Base-by-base conservation (phyloP, 2,797 vertebrate species). In the Okamejei kenojei region DNA sequence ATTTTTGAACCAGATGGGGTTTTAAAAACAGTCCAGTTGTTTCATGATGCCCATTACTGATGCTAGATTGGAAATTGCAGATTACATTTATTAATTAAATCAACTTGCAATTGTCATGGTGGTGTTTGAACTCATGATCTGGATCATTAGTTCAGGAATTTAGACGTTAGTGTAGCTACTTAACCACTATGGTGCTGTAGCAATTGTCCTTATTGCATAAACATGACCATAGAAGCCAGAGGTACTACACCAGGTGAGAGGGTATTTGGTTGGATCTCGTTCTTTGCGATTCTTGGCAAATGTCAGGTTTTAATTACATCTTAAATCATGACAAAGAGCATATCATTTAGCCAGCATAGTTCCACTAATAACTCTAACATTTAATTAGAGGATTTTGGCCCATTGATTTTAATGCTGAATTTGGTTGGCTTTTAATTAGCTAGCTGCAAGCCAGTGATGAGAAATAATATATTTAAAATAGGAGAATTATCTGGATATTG, bases 301-400 rank as follows among this genome's bases (percentile, higher is more conserved):
- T 73, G 68, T 91, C 68, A 74, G 68, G 11, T 26, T 90, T 74
- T 91, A 90, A 90, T 90, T 63, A 90, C 63, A 90, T 90, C 68
- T 91, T 91, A 91, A 38, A 73, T 73, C 38, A 73, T 91, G 90
- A 91, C 90, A 45, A 91, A 91, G 90, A 91, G 35, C 90, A 73
- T 29, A 54, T 71, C 13, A 35, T 91, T 91, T 74, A 29, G 90
- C 26, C 68, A 15, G 68, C 71, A 17, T 74, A 91, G 45, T 74
- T 91, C 35, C 90, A 73, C 23, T 91, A 91, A 74, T 7, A 58
- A 45, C 71, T 29, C 35, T 74, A 38, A 73, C 71, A 74, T 92
- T 92, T 76, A 92, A 74, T 76, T 76, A 76, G 90, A 76, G 71
- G 71, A 76, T 73, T 13, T 74, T 26, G 38, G 45, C 13, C 68